Evolutionary conservation across 2,888 invertebrate genomes (phyloP).

Genomic region (Mantis religiosa): DNA sequence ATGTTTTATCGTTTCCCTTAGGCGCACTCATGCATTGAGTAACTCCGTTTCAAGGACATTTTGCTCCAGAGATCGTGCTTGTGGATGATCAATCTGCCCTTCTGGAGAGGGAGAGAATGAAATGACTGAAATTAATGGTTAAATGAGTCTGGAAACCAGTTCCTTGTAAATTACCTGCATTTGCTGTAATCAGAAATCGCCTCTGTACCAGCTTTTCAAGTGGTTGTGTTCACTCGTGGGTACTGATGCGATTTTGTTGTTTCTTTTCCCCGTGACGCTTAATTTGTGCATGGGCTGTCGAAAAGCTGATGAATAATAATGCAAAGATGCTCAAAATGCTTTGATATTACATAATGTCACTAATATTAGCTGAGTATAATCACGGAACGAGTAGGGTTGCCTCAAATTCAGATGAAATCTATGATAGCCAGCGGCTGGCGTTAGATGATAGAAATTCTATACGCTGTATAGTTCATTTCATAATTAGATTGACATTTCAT

Average conservation of each 20-base stretch:
- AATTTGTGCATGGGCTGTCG: not conserved
- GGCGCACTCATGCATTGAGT: not conserved
- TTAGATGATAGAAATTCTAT: too few relatives aligned
- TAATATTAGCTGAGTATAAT: too few relatives aligned
- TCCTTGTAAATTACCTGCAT: not conserved
- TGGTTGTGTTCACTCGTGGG: not conserved
- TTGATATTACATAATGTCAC: too few relatives aligned
- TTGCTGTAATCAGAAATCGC: not conserved
- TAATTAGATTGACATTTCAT: too few relatives aligned
- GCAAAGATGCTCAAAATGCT: too few relatives aligned
- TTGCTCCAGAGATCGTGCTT: not conserved
- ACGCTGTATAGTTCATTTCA: too few relatives aligned
- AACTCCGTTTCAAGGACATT: not conserved
- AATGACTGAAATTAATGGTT: not conserved
- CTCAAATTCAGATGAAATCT: too few relatives aligned
- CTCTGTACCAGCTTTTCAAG: not conserved
- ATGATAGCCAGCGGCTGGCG: too few relatives aligned
- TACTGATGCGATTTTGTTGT: not conserved
- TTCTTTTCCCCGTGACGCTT: not conserved
- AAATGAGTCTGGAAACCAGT: not conserved
- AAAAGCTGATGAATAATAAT: not conserved
- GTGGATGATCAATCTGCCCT: not conserved
- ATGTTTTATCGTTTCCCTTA: not conserved
- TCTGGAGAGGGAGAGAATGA: not conserved
- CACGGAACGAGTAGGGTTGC: too few relatives aligned